Evolutionary conservation across 1,140 invertebrate genomes (phyloP).

Genomic region (Lanistes nyassanus): DNA sequence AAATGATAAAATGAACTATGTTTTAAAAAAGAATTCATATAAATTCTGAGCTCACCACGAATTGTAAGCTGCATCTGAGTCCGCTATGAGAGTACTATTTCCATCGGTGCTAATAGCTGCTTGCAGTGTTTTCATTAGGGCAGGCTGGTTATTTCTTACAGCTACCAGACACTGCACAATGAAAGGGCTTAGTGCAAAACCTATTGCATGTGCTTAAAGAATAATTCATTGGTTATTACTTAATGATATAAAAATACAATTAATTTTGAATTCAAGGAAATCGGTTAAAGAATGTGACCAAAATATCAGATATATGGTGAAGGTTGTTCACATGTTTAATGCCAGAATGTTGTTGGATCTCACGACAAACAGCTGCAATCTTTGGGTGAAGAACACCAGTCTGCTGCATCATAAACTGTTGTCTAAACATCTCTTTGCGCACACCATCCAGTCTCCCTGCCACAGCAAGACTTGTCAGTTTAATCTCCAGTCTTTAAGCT

Average conservation of each 20-base stretch:
- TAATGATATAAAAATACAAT: not conserved
- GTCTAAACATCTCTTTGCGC: conserved; percentile 18
- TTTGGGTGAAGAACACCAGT: conserved; percentile 19
- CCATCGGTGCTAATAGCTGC: conserved; percentile 10
- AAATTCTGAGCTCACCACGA: too few relatives aligned
- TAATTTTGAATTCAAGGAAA: not conserved
- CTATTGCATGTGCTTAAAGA: not conserved
- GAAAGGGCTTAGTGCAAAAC: not conserved
- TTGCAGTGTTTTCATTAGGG: conserved; percentile 7
- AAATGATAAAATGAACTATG: too few relatives aligned
- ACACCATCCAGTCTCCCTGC: conserved; percentile 11
- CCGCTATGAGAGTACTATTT: not conserved
- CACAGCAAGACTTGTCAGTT: not conserved
- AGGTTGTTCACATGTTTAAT: not conserved
- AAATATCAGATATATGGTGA: not conserved
- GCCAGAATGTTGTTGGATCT: conserved; percentile 18
- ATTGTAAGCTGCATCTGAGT: too few relatives aligned
- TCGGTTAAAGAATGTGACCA: not conserved
- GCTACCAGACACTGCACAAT: conserved; percentile 4
- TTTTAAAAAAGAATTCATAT: too few relatives aligned
- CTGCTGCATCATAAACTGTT: conserved; percentile 20
- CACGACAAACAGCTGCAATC: conserved; percentile 24
- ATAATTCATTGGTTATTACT: not conserved
- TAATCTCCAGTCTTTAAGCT: too few relatives aligned
- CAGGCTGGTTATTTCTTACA: conserved; percentile 3